Conservation (phyloP, 2,888 invertebrate genomes). For the Caenorhabditis sp. region DNA sequence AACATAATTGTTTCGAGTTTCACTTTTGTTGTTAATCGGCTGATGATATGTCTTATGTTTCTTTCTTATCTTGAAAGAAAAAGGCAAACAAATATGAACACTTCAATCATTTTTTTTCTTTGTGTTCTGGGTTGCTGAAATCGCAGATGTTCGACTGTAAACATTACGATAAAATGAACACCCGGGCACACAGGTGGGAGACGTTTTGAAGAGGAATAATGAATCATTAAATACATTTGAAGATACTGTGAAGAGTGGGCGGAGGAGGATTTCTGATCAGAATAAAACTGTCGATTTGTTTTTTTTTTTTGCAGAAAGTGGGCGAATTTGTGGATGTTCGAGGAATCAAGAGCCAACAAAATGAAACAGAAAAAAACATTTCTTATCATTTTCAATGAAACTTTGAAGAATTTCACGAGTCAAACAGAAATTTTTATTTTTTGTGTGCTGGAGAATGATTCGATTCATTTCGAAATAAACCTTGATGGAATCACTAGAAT, state of each 20-base stretch:
- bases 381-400: no score
- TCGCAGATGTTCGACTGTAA: background rate
- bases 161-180: background rate
- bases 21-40: background rate
- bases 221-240: background rate
- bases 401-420: no score
- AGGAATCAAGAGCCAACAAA: no score
- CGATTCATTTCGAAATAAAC: no score
- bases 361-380: no score
- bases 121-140: background rate
- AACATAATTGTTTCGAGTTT: background rate
- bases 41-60: conserved; percentile 1
- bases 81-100: background rate
- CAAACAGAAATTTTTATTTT: no score
- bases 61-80: background rate
- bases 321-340: no score
- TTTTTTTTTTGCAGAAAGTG: no score
- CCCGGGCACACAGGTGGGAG: background rate
- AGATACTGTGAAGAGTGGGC: background rate
- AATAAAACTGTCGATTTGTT: no score
- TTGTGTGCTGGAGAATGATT: no score
- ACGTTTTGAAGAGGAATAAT: background rate
- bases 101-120: background rate
- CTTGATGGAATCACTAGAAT: no score
- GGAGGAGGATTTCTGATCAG: background rate